These are phyloP conservation scores for Sinhomidia bicolor DNA, from an alignment of 2,888 invertebrate species.

Conservation along the genomic window DNA sequence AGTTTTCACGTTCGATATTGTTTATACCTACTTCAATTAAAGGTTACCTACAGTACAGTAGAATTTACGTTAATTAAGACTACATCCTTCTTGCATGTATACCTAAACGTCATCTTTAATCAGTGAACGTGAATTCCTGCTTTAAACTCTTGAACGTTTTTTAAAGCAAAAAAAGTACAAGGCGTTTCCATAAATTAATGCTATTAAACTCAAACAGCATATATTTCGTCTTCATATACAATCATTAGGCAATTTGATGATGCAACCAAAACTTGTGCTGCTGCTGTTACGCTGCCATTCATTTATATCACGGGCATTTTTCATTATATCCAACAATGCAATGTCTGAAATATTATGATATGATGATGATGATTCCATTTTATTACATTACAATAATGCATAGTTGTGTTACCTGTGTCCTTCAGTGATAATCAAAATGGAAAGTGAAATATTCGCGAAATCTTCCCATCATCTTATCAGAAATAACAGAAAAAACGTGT, in stretches of 20 bases:
- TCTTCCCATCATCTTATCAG: slow-evolving; percentile 45
- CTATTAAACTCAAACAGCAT: neutral
- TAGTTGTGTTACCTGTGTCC: slow-evolving; percentile 36
- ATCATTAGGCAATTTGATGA: neutral
- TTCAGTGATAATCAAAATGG: slow-evolving; percentile 60
- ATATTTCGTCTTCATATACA: slow-evolving; percentile 1
- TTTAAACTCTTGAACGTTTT: neutral
- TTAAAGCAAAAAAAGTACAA: neutral
- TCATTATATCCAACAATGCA: neutral
- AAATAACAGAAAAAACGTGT: neutral
- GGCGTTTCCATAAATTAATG: slow-evolving; percentile 54
- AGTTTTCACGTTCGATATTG: no score
- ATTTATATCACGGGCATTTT: slow-evolving; percentile 9
- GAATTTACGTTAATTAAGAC: slow-evolving; percentile 7
- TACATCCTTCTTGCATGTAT: neutral
- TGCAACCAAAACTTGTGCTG: neutral
- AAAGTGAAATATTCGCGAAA: slow-evolving; percentile 63
- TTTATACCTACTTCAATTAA: no score
- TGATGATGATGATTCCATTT: neutral
- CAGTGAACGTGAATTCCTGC: slow-evolving; percentile 56
- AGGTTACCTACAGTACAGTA: neutral
- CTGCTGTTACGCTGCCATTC: neutral
- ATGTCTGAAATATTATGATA: neutral
- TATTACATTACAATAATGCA: no score
- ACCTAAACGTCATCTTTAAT: slow-evolving; percentile 32